Percentiles rank a stretch among this genome's conserved stretches.
phyloP scores from a whole-genome alignment of 2,888 invertebrate genomes.

The Lepidonotus clava region DNA sequence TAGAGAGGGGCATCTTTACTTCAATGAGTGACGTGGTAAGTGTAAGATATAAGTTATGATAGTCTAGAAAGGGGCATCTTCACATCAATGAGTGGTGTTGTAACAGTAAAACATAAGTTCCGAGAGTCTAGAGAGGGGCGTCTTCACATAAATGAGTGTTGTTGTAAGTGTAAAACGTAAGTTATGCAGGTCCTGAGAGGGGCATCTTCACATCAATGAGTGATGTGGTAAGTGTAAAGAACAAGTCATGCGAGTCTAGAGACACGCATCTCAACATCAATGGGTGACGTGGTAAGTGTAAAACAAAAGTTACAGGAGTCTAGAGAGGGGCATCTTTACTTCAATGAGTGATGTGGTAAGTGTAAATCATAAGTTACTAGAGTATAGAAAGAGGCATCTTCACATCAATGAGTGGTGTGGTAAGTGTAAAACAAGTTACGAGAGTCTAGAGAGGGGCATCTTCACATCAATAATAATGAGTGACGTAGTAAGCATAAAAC shows the following conservation, averaged over 20 bases:
- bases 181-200: conserved; percentile 81
- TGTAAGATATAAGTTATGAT: conserved; percentile 76
- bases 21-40: conserved; percentile 82
- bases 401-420: conserved; percentile 81
- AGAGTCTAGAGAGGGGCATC: conserved; percentile 80
- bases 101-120: conserved; percentile 82
- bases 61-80: conserved; percentile 80
- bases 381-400: conserved; percentile 80
- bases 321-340: conserved; percentile 79
- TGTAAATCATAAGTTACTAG: conserved; percentile 82
- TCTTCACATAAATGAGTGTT: conserved; percentile 80
- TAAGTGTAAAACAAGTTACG: conserved; percentile 76
- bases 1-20: conserved; percentile 79
- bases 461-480: conserved; percentile 80
- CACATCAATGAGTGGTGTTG: conserved; percentile 81
- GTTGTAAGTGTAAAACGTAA: conserved; percentile 79
- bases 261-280: conserved; percentile 78
- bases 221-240: conserved; percentile 81
- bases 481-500: too few species aligned
- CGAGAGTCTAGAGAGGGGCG: conserved; percentile 80
- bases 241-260: conserved; percentile 82
- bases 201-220: conserved; percentile 79
- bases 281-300: conserved; percentile 81
- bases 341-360: conserved; percentile 81
- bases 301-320: conserved; percentile 80